phyloP scores from a whole-genome alignment of 2,113 vertebrate genomes.

The Scophthalmus maximus region DNA sequence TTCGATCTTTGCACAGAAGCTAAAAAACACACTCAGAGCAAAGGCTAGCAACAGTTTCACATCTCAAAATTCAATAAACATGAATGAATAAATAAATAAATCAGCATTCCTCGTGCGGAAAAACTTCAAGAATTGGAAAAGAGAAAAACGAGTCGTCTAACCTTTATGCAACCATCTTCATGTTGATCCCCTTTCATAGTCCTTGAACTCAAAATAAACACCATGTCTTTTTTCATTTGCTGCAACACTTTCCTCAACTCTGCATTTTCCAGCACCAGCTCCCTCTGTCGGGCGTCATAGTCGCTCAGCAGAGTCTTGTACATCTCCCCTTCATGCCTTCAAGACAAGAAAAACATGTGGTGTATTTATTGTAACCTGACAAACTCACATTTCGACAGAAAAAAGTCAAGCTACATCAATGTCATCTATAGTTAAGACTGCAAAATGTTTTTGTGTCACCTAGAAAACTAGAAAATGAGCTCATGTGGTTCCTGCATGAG shows the following conservation, averaged over 20 bases:
- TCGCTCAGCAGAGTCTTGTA: conserved; percentile 91
- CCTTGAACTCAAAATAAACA: conserved; percentile 88
- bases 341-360: conserved; percentile 53
- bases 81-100: no score
- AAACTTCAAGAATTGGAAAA: neutral
- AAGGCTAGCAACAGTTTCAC: neutral
- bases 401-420: neutral
- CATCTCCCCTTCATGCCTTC: conserved; percentile 95
- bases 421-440: neutral
- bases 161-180: conserved; percentile 81
- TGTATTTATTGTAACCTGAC: neutral
- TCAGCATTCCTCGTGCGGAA: neutral
- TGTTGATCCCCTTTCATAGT: conserved; percentile 81
- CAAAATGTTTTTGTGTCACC: conserved; percentile 27
- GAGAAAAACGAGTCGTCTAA: conserved; percentile 64
- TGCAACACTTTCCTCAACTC: conserved; percentile 95
- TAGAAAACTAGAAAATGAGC: conserved; percentile 12
- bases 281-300: conserved; percentile 91
- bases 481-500: neutral
- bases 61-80: neutral
- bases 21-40: neutral
- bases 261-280: conserved; percentile 91
- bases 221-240: conserved; percentile 97
- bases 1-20: neutral
- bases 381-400: neutral